Evolutionary conservation across 2,888 invertebrate species (phyloP).

Genomic region (Apamea monoglypha): DNA sequence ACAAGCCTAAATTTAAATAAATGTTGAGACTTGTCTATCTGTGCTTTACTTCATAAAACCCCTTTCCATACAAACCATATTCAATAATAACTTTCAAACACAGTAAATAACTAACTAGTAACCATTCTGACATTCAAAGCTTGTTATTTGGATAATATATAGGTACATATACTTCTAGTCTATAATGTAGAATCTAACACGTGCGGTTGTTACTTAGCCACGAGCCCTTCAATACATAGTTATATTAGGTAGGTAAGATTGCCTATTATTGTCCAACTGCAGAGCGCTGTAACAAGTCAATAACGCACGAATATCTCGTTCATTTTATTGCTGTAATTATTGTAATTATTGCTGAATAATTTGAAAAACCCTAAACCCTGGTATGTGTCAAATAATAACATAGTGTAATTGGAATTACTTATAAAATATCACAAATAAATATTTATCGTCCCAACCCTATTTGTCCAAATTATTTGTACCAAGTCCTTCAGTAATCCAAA

Average conservation of each 20-base stretch:
- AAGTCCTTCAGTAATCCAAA: slow-evolving; percentile 48
- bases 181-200: no score
- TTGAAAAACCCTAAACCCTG: neutral
- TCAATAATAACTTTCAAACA: no score
- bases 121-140: no score
- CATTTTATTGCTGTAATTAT: neutral
- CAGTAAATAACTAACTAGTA: no score
- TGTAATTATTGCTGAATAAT: neutral
- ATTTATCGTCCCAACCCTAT: neutral
- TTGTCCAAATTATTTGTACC: slow-evolving; percentile 25
- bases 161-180: no score
- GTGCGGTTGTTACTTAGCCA: neutral
- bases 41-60: no score
- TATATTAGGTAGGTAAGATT: neutral
- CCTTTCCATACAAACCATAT: no score
- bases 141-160: no score
- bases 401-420: neutral
- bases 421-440: neutral
- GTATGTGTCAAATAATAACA: neutral
- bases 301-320: neutral
- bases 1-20: no score
- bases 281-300: neutral
- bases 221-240: neutral
- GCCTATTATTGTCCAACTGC: neutral
- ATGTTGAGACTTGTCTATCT: no score